Percentiles rank a stretch among this genome's conserved stretches.
Evolutionary conservation across 2,797 vertebrate genomes (phyloP).

Genomic region (Acipenser oxyrinchus): DNA sequence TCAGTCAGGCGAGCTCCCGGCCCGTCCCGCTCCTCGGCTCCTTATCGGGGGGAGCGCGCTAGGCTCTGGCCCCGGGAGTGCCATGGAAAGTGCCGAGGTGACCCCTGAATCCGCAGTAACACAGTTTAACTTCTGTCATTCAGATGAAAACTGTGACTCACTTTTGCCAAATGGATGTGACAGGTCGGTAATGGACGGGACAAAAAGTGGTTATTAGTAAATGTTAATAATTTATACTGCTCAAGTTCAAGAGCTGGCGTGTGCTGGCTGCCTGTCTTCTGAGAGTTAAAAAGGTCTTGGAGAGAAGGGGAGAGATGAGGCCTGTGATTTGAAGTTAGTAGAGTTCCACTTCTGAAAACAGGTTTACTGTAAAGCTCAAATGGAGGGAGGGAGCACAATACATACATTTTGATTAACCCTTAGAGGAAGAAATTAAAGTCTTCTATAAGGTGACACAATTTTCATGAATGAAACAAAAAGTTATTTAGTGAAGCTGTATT

Average conservation of each 20-base stretch:
- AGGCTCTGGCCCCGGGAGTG: conserved; percentile 29
- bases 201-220: conserved; percentile 69
- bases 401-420: no score
- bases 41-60: conserved; percentile 16
- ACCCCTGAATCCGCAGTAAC: conserved; percentile 43
- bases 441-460: no score
- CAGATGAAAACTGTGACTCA: conserved; percentile 53
- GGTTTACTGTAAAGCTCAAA: no score
- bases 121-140: conserved; percentile 70
- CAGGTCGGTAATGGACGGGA: conserved; percentile 64
- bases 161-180: conserved; percentile 55
- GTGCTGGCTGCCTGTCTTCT: conserved; percentile 2
- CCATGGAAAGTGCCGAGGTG: conserved; percentile 38
- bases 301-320: no score
- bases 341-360: no score
- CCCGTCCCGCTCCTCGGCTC: conserved; percentile 37
- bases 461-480: no score
- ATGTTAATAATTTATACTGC: conserved; percentile 67
- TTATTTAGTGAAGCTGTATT: no score
- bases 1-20: conserved; percentile 56
- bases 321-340: no score
- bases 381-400: no score
- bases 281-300: background rate
- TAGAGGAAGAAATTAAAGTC: no score
- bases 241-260: conserved; percentile 36